Conservation (phyloP, 2,797 vertebrate species). For the Mormyrus proboscirostris region DNA sequence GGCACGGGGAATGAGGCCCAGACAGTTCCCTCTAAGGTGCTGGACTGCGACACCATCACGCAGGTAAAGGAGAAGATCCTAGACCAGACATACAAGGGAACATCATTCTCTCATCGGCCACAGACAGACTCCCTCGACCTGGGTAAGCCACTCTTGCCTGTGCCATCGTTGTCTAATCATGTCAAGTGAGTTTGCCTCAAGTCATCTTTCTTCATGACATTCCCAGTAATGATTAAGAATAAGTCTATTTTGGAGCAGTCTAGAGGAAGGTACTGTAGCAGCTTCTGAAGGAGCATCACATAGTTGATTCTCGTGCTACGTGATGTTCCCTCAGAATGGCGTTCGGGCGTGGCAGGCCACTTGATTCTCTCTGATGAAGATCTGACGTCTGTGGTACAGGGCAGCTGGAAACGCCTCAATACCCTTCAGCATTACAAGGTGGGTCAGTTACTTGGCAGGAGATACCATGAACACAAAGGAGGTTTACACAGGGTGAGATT, state of each 20-base stretch:
- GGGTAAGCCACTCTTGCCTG: constrained; percentile 56
- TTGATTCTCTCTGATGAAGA: constrained; percentile 94
- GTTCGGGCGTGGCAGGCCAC: constrained; percentile 87
- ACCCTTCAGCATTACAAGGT: constrained; percentile 98
- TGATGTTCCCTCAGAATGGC: constrained; percentile 72
- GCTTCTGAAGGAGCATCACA: neutral
- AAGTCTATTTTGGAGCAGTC: neutral
- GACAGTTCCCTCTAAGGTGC: constrained; percentile 78
- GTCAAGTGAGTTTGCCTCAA: neutral
- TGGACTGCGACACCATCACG: constrained; percentile 94
- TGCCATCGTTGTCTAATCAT: neutral
- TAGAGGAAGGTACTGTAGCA: neutral
- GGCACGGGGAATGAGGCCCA: constrained; percentile 62
- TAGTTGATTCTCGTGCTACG: neutral
- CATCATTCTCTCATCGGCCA: constrained; percentile 78
- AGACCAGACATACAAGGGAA: constrained; percentile 87
- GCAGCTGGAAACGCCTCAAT: constrained; percentile 89
- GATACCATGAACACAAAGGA: neutral
- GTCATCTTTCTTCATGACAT: neutral
- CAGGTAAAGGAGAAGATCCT: constrained; percentile 96
- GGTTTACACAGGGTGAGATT: neutral
- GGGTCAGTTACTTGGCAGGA: constrained; percentile 8
- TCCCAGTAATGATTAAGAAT: neutral
- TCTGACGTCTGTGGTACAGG: constrained; percentile 86
- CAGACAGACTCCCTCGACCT: constrained; percentile 81